Evolutionary conservation across 2,888 invertebrate species (phyloP).

Genomic region (Gymnosoma rotundatum): DNA sequence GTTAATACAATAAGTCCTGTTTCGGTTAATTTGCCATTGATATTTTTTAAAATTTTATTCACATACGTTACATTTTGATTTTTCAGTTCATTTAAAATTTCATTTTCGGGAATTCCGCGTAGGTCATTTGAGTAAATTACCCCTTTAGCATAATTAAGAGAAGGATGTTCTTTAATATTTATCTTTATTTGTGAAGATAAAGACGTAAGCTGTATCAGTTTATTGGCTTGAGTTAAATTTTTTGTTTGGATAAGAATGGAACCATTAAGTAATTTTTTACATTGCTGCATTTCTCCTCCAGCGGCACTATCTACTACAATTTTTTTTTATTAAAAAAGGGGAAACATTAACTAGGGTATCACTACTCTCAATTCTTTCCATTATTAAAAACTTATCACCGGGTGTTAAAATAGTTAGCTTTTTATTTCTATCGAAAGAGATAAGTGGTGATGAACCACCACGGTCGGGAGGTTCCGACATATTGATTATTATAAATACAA

Average conservation of each 20-base stretch:
- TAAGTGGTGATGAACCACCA: too few relatives aligned
- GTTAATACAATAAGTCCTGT: not conserved
- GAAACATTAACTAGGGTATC: conserved; percentile 20
- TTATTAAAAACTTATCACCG: not conserved
- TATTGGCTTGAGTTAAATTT: conserved; percentile 16
- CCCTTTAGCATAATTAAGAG: conserved; percentile 3
- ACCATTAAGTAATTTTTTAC: conserved; percentile 49
- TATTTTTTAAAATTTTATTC: not conserved
- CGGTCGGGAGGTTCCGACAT: too few relatives aligned
- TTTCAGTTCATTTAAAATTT: conserved; percentile 4
- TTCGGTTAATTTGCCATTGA: not conserved
- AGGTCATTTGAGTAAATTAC: conserved; percentile 28
- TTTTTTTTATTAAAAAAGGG: conserved; percentile 54
- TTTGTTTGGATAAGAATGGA: conserved; percentile 49
- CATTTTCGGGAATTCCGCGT: not conserved
- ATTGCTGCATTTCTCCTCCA: conserved; percentile 31
- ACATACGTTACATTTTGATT: conserved; percentile 5
- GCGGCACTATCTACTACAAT: not conserved
- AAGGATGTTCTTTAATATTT: not conserved
- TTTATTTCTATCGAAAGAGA: not conserved
- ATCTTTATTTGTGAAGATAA: too few relatives aligned
- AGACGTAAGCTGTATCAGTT: conserved; percentile 1
- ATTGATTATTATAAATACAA: too few relatives aligned
- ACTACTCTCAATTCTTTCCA: not conserved
- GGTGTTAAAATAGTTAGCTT: not conserved